Evolutionary conservation across 23 tunicate genomes (phyloP), one percentile per base, ranked within the genome.

Genomic region (Aplidium turbinatum): DNA sequence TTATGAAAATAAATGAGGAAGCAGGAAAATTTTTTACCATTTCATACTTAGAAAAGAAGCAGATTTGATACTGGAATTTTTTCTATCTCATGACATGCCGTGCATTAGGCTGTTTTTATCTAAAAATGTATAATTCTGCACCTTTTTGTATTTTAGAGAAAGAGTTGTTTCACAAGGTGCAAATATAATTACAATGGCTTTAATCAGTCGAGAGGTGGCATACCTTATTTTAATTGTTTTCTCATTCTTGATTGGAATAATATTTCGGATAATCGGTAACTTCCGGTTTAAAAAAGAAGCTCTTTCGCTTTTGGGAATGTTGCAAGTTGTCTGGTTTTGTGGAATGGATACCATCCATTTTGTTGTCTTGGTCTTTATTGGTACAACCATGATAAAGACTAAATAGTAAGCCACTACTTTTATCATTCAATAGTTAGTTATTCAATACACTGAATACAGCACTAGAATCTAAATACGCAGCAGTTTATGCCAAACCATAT

Each of bases 291-390:
- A 65, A 23, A 56, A 74, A 47, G 63, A 74, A 22, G 52, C 57
- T 19, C 25, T 52, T n/a, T 56, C 79, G 0, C 18, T 74, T 2
- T 52, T 74, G 32, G 79, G 79, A 30, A 26, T 74, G 19, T 19
- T 74, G 1, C 79, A 74, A 74, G 36, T 74, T 51, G 18, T 55
- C 0, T 27, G 45, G 52, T 74, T 74, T 57, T 74, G 79, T 57
- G 67, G 58, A 34, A 16, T 27, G 40, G 79, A 74, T 35, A 20
- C 67, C 18, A 33, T 74, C 25, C 79, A 74, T 38, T 57, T 74
- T 31, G 39, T 55, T 4, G 31, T 35, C 4, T 56, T 74, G 79
- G 53, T 74, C 25, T 0, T 23, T 35, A 38, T 54, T 38, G 67
- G 66, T 4, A 74, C 68, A 74, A 28, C 66, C 23, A 31, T 74